Percentiles rank a stretch among this genome's conserved stretches.
Evolutionary conservation across 2,113 vertebrate species (phyloP).

Genomic region (Geococcyx californianus): DNA sequence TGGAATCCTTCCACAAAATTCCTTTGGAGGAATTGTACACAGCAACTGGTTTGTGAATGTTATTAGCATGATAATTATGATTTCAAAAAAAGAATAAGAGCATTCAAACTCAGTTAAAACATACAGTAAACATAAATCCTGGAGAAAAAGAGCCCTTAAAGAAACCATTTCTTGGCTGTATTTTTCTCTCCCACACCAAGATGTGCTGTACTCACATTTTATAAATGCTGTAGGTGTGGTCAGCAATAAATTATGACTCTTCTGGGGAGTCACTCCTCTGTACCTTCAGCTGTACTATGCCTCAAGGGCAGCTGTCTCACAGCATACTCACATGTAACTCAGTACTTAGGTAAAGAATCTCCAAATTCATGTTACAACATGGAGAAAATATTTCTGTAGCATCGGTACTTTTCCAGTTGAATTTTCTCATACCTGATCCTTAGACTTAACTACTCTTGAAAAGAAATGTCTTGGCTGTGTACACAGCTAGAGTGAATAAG

Average conservation of each 20-base stretch:
- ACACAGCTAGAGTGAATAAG: neutral
- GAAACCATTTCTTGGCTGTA: neutral
- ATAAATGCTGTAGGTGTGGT: conserved; percentile 31
- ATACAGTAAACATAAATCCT: neutral
- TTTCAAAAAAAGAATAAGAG: neutral
- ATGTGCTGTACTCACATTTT: conserved; percentile 50
- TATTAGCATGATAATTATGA: neutral
- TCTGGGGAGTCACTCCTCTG: conserved; percentile 18
- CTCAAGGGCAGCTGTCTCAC: neutral
- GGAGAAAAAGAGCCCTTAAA: neutral
- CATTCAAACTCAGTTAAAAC: neutral
- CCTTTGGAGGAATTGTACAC: neutral
- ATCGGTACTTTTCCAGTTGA: conserved; percentile 25
- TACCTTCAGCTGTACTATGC: neutral
- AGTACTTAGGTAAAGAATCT: neutral
- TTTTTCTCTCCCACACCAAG: conserved; percentile 47
- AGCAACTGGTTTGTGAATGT: conserved; percentile 15
- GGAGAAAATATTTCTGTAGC: conserved; percentile 37
- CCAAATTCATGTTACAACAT: conserved; percentile 49
- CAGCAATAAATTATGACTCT: conserved; percentile 36
- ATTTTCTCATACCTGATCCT: conserved; percentile 38
- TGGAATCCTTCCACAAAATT: conserved; percentile 34
- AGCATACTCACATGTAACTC: neutral
- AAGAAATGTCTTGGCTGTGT: neutral
- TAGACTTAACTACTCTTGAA: neutral